These are phyloP conservation scores for Spinus pinus DNA, from an alignment of 2,797 vertebrate genomes.

Conservation along the genomic window DNA sequence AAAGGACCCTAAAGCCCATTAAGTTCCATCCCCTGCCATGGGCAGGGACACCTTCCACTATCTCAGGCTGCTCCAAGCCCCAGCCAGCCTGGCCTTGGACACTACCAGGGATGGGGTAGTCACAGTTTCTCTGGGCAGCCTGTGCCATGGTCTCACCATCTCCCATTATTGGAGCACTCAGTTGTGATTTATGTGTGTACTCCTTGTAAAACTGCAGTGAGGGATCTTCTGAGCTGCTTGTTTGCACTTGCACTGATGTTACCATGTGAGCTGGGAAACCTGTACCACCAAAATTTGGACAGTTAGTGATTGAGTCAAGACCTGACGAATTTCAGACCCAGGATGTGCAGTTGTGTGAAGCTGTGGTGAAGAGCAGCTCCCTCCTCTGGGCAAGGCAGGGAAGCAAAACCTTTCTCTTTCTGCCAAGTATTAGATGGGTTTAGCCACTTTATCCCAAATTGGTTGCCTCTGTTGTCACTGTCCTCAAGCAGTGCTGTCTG, in stretches of 20 bases:
- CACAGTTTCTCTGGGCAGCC: not conserved
- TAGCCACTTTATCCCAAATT: not conserved
- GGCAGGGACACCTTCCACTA: not conserved
- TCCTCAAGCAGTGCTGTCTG: not conserved
- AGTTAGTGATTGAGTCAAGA: not conserved
- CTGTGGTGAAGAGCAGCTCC: not conserved
- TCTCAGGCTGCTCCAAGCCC: not conserved
- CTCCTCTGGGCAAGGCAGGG: not conserved
- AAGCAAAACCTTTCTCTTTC: not conserved
- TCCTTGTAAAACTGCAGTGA: not conserved
- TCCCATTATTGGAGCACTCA: not conserved
- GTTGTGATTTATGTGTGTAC: not conserved
- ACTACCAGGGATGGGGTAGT: not conserved
- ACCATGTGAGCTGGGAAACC: not conserved
- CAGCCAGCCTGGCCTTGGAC: accelerated
- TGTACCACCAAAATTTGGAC: not conserved
- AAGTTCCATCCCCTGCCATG: not conserved
- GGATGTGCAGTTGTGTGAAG: not conserved
- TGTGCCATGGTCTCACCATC: not conserved
- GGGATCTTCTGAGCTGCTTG: not conserved
- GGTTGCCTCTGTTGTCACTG: not conserved
- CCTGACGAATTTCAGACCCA: not conserved
- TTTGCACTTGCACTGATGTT: not conserved
- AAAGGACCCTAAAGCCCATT: not conserved
- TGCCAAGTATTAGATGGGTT: accelerated